Percentiles rank a stretch among this genome's conserved stretches.
phyloP scores from a whole-genome alignment of 2,797 vertebrate species.

The Dryobates pubescens region DNA sequence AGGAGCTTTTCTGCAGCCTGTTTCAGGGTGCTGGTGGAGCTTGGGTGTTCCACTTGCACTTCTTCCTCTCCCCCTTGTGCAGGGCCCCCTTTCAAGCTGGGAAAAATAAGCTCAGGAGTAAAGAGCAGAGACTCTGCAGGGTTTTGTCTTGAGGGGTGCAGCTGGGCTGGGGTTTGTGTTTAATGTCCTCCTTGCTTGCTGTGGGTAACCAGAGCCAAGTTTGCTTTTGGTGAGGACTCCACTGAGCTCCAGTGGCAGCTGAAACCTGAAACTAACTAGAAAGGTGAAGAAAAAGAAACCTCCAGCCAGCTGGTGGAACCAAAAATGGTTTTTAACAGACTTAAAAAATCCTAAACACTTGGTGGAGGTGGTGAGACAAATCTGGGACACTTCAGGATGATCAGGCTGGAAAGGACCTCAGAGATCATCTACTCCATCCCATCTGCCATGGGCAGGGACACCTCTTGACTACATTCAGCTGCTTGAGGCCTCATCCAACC shows the following conservation, averaged over 20 bases:
- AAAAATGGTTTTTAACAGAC: not conserved
- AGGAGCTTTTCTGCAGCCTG: rapidly evolving
- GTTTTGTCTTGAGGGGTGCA: not conserved
- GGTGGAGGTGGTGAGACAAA: not conserved
- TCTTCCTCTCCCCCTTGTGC: not conserved
- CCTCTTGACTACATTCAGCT: too few species aligned
- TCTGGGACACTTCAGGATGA: not conserved
- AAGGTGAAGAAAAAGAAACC: not conserved
- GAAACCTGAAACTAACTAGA: not conserved
- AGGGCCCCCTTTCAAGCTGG: not conserved
- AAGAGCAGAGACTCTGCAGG: not conserved
- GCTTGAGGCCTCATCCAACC: too few species aligned
- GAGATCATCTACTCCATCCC: too few species aligned
- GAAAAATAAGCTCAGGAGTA: not conserved
- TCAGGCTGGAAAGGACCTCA: too few species aligned
- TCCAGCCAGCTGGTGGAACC: not conserved
- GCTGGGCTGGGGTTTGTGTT: not conserved
- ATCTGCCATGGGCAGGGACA: too few species aligned
- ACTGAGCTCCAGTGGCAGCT: not conserved
- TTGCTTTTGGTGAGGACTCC: not conserved
- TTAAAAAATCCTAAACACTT: not conserved
- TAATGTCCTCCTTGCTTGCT: not conserved
- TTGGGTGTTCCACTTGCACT: not conserved
- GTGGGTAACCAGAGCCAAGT: not conserved
- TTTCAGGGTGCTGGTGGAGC: rapidly evolving